A percentile compares a stretch with the other conserved stretches of the same genome.
These are phyloP conservation scores for Lepidurus apus DNA, from an alignment of 1,140 invertebrate genomes.

Conservation along the genomic window DNA sequence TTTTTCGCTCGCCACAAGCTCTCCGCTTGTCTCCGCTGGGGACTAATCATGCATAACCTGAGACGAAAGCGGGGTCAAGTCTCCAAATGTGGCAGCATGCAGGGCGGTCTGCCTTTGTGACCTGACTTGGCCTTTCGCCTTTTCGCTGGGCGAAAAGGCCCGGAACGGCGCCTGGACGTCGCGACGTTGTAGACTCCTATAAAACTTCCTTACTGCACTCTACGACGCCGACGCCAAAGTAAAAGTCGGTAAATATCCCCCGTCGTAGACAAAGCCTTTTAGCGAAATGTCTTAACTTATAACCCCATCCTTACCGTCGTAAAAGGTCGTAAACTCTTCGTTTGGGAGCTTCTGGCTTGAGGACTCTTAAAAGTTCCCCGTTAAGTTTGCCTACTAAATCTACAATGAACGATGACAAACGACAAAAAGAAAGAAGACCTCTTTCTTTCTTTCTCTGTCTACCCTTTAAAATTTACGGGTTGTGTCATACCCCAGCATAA, in stretches of 20 bases:
- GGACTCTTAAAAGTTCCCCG: no score
- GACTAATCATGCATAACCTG: neutral
- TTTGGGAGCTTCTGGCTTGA: neutral
- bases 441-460: neutral
- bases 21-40: neutral
- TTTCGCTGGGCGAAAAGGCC: neutral
- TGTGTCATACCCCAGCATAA: neutral
- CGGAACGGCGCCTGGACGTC: constrained; percentile 14
- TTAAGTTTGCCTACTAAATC: no score
- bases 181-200: neutral
- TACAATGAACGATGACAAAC: neutral
- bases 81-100: neutral
- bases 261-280: constrained; percentile 21
- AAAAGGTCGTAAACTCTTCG: neutral
- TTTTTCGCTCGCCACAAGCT: neutral
- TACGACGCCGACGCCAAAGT: neutral
- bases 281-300: neutral
- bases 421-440: neutral
- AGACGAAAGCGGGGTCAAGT: neutral
- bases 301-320: neutral
- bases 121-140: constrained; percentile 2
- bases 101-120: constrained; percentile 14
- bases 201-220: neutral
- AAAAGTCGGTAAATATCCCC: neutral
- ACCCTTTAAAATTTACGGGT: neutral